Conservation (phyloP, 2,888 invertebrate species). For the Muscina levida region DNA sequence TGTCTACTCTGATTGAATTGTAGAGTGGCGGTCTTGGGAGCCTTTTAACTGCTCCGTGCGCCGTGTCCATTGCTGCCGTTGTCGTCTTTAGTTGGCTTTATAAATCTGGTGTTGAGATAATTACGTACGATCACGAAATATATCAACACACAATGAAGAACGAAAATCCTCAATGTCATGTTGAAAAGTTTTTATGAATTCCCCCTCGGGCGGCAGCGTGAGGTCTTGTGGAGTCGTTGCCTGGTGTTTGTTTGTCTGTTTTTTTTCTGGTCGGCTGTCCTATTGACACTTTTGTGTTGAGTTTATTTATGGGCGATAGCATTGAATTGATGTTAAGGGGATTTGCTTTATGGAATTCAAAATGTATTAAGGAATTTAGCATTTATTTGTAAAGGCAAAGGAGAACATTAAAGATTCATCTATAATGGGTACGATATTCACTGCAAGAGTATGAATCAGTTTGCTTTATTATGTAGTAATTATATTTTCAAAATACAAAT, state of each 20-base stretch:
- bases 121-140: conserved; percentile 50
- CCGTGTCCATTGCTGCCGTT: background rate
- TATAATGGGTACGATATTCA: too few relatives aligned
- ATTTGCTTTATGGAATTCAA: background rate
- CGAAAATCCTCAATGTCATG: conserved; percentile 57
- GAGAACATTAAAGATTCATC: too few relatives aligned
- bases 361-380: background rate
- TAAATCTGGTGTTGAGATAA: conserved; percentile 61
- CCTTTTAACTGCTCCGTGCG: background rate
- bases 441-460: too few relatives aligned
- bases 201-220: background rate
- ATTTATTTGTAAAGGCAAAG: too few relatives aligned
- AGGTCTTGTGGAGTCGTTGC: background rate
- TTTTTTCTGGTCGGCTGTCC: too few relatives aligned
- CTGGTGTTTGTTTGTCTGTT: too few relatives aligned
- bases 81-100: conserved; percentile 40
- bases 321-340: background rate
- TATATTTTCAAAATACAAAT: too few relatives aligned
- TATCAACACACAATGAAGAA: conserved; percentile 47
- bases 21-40: conserved; percentile 26
- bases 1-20: conserved; percentile 59
- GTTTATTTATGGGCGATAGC: conserved; percentile 13
- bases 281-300: conserved; percentile 13
- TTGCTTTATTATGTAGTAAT: too few relatives aligned
- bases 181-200: conserved; percentile 40